Evolutionary conservation across 2,888 invertebrate species (phyloP), one percentile per base, ranked within the genome.

Genomic region (Hydraecia micacea): DNA sequence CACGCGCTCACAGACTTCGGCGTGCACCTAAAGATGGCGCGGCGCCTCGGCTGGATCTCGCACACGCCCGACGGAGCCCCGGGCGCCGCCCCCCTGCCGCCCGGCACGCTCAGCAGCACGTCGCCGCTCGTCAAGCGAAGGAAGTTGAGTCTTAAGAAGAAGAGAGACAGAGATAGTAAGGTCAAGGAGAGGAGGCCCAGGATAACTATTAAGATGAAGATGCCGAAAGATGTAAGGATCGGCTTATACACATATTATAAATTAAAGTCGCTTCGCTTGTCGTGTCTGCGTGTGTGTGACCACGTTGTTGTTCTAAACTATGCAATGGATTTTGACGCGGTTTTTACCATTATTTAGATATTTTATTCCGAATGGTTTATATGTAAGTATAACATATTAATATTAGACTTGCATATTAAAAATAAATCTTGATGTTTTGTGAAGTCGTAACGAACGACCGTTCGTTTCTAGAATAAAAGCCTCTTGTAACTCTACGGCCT

Each of bases 31-130:
- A 97, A 97, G 86, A 88, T 96, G 39, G 91, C 97, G 0, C 90
- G 96, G 0, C 93, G 96, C 0, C 93, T 97, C 91, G 97, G 97
- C 28, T 97, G 97, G 97, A 94, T 94, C 79, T 81, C 90, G 0
- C 88, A 83, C 28, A 92, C 93, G 0, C 90, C 93, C 0, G 93
- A 90, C 15, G 94, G 93, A 0, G 79, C 86, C 0, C 86, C 89
- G 5, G 90, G 88, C 0, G 91, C 91, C 0, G 87, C 91, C 1
- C 77, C 90, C 0, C 79, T 93, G 13, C 91, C 94, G 0, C 82
- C 89, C 0, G 92, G 89, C 7, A 86, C 89, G 0, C 83, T 92
- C 1, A 88, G 88, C 73, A 88, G 83, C 52, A 85, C 93, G 0
- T 95, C 95, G 0, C 95, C 95, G 0, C 87, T 95, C 3, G 84